Conservation (phyloP, 2,888 invertebrate species). For the Drosophila nigricruria region DNA sequence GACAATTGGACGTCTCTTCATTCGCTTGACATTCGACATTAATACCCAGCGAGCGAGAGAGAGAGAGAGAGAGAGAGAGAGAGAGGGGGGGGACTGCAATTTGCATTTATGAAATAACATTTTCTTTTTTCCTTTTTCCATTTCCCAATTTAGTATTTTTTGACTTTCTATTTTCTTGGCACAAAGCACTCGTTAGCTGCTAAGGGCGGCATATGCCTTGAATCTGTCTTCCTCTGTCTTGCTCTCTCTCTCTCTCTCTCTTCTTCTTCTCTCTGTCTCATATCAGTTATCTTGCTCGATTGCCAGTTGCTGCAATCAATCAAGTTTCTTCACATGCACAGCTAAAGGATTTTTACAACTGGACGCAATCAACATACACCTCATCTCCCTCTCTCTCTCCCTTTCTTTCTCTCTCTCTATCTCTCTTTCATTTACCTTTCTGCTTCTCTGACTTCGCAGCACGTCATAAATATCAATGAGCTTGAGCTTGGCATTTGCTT, state of each 20-base stretch:
- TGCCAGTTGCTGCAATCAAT: slow-evolving; percentile 50
- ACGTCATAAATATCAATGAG: slow-evolving; percentile 15
- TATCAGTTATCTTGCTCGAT: slow-evolving; percentile 11
- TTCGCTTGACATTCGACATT: slow-evolving; percentile 81
- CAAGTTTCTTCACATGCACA: slow-evolving; percentile 39
- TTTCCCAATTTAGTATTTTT: slow-evolving; percentile 31
- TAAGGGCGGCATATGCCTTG: slow-evolving; percentile 7
- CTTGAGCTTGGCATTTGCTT: slow-evolving; percentile 6
- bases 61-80: background rate
- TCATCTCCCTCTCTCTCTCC: background rate
- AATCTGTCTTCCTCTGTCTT: background rate
- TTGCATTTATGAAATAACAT: slow-evolving; percentile 79
- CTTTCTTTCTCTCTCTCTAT: background rate
- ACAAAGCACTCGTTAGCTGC: slow-evolving; percentile 65
- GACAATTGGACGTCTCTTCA: slow-evolving; percentile 70
- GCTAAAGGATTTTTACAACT: slow-evolving; percentile 32
- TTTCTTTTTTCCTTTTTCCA: slow-evolving; percentile 45
- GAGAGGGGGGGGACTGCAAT: slow-evolving; percentile 38
- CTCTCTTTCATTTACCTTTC: slow-evolving; percentile 5
- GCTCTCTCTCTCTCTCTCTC: background rate
- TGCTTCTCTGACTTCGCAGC: slow-evolving; percentile 1
- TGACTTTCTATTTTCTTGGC: slow-evolving; percentile 19
- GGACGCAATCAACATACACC: slow-evolving; percentile 32
- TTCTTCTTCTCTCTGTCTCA: background rate
- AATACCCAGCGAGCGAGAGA: slow-evolving; percentile 53